Base-by-base conservation (phyloP, 2,797 vertebrate genomes). In the Sebastiscus tertius region DNA sequence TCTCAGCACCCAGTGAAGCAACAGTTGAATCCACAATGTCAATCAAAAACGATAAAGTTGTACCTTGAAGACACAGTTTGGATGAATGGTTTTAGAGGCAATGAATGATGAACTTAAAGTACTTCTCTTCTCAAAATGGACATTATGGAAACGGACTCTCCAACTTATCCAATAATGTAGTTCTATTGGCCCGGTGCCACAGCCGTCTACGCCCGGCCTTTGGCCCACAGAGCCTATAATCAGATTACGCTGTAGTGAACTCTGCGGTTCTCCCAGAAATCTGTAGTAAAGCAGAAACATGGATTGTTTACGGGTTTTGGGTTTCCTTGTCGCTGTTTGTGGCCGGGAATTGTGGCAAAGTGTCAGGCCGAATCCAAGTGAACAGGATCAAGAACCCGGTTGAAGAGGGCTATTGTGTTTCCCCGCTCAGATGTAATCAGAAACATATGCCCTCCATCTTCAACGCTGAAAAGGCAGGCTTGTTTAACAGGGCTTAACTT, bases 381-480 rank as follows among this genome's bases (percentile, higher is more conserved):
- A 92, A 93, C 95, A 92, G 91, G 84, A 94, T 94, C 89, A 93
- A 89, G 92, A 89, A 73, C 87, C 65, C 12, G 81, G 87, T 87
- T 90, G 88, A 92, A 93, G 89, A 92, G 91, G 89, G 66, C 93
- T 91, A 92, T 95, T 95, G 92, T 94, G 91, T 94, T 95, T 92
- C 89, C 67, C 76, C 29, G 85, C 86, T 84, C 72, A 18, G 54
- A 63, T n/a, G 78, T 95, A 96, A 96, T 91, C 91, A 92, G 90
- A 92, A 96, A 85, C 95, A 96, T 71, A 93, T 95, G 94, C 80
- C 69, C 76, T 80, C 79, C 86, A 78, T 89, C 77, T 65, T 63
- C 90, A 65, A 72, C 34, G 66, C 77, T 75, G 80, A 78, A 73
- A 58, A 85, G 77, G 55, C 72, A 80, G 80, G 73, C 75, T 87